A percentile compares a stretch with the other conserved stretches of the same genome.
phyloP scores from a whole-genome alignment of 2,888 invertebrate species.

The Phaonia tiefii region DNA sequence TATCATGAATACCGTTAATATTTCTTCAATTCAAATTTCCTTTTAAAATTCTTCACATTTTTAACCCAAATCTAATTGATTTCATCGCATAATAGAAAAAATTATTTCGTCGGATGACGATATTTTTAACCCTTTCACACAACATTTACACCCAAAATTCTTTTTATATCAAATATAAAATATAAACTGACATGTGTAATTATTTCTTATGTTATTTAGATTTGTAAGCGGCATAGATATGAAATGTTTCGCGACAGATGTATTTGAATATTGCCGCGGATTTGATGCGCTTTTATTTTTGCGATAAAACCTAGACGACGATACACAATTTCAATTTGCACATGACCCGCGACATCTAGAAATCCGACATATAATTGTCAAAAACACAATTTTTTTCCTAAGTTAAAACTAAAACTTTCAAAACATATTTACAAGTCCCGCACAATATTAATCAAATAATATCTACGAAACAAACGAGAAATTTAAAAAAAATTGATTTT shows the following conservation, averaged over 20 bases:
- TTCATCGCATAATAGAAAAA: no score
- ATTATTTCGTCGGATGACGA: no score
- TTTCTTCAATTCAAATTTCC: no score
- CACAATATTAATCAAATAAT: background rate
- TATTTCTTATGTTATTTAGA: background rate
- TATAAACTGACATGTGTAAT: no score
- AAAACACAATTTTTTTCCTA: constrained; percentile 28
- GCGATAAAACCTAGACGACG: background rate
- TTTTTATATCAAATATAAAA: background rate
- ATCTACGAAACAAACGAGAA: background rate
- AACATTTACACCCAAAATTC: background rate
- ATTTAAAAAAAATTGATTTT: constrained; percentile 18
- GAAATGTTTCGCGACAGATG: constrained; percentile 5
- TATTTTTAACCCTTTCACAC: no score
- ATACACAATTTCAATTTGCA: background rate
- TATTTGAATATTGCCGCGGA: background rate
- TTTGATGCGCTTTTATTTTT: background rate
- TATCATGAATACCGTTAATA: no score
- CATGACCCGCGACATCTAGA: background rate
- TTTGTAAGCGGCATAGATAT: background rate
- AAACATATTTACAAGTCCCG: constrained; percentile 3
- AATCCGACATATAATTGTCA: background rate
- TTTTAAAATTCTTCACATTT: no score
- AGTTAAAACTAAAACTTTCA: constrained; percentile 31
- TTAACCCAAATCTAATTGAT: no score